Percentiles rank a stretch among this genome's conserved stretches.
Conservation (phyloP, 2,113 vertebrate species). For the Psephotus haematonotus region DNA sequence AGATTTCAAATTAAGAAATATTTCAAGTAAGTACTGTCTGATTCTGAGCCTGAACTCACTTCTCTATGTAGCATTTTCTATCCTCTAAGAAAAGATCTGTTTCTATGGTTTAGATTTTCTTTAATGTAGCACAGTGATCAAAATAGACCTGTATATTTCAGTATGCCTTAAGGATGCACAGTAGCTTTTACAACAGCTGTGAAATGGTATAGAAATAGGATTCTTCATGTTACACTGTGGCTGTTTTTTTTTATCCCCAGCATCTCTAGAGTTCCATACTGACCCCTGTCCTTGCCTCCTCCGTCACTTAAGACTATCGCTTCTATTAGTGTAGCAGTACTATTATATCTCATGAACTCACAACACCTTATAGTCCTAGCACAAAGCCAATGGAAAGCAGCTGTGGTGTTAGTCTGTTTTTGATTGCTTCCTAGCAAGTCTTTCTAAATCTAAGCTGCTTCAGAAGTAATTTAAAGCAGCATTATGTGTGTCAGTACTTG, state of each 20-base stretch:
- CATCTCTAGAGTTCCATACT: not conserved
- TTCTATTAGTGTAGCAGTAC: not conserved
- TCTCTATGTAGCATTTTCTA: not conserved
- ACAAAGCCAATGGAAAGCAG: not conserved
- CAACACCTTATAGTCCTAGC: not conserved
- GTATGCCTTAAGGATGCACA: not conserved
- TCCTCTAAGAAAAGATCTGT: not conserved
- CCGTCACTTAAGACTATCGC: not conserved
- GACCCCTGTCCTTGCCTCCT: not conserved
- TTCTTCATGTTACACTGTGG: rapidly evolving
- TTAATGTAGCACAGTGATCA: not conserved
- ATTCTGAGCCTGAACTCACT: not conserved
- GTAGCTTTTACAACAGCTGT: not conserved
- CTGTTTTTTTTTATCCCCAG: not conserved
- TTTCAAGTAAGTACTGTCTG: not conserved
- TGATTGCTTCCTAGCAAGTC: not conserved
- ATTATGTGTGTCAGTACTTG: not conserved
- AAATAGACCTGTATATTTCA: not conserved
- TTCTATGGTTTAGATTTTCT: not conserved
- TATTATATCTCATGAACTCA: not conserved
- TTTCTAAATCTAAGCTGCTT: not conserved
- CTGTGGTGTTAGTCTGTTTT: not conserved
- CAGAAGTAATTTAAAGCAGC: not conserved
- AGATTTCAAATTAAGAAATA: not conserved
- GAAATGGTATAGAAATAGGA: not conserved